Conservation (phyloP, 2,888 invertebrate species). For the Lissocephala sabroskyi region DNA sequence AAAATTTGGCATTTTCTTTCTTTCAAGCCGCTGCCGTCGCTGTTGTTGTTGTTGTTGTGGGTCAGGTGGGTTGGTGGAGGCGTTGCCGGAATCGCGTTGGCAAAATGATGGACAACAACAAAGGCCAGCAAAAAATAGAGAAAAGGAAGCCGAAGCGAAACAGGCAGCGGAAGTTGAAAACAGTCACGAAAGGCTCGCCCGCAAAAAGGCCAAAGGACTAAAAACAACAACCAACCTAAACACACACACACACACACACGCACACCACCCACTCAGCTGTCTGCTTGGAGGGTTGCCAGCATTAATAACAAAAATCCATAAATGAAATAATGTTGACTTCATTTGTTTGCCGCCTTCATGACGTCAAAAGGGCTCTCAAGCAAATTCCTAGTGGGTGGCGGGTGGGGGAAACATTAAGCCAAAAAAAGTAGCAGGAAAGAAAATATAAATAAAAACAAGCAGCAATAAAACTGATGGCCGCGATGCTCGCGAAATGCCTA, state of each 20-base stretch:
- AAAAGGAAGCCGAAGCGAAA: not conserved
- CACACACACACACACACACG: not conserved
- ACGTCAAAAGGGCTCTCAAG: slow-evolving; percentile 36
- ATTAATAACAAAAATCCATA: slow-evolving; percentile 48
- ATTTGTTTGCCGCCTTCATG: slow-evolving; percentile 45
- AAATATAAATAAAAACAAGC: slow-evolving; percentile 7
- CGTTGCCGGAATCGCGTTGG: slow-evolving; percentile 57
- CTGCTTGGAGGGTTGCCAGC: not conserved
- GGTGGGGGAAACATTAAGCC: not conserved
- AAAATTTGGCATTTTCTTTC: slow-evolving; percentile 11
- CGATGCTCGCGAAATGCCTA: slow-evolving; percentile 22
- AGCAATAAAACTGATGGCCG: slow-evolving; percentile 5
- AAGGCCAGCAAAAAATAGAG: slow-evolving; percentile 7
- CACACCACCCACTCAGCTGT: too few species aligned
- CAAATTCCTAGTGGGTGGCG: not conserved
- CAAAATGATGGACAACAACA: slow-evolving; percentile 56
- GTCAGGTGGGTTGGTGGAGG: slow-evolving; percentile 29
- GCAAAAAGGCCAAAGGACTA: not conserved
- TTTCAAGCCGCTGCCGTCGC: too few species aligned
- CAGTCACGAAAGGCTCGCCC: slow-evolving; percentile 47
- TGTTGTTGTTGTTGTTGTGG: not conserved
- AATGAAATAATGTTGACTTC: slow-evolving; percentile 58
- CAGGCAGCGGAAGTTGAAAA: slow-evolving; percentile 47
- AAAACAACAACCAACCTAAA: not conserved
- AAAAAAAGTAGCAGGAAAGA: slow-evolving; percentile 9